Evolutionary conservation across 2,888 invertebrate genomes (phyloP).

Genomic region (Mimumesa dahlbomi): DNA sequence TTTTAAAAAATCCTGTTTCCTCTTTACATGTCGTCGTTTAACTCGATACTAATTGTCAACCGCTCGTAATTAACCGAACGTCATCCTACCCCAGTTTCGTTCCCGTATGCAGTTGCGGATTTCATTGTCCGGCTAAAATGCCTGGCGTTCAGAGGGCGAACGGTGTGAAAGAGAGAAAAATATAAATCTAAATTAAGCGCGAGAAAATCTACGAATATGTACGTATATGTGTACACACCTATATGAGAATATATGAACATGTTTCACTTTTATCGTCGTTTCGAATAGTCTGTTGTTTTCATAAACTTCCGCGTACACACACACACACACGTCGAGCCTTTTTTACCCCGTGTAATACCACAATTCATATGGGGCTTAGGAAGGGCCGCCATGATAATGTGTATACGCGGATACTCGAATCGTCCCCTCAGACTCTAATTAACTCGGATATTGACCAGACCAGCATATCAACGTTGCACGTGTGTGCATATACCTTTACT

Average conservation of each 20-base stretch:
- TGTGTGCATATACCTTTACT: slow-evolving; percentile 23
- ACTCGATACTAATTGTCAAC: no score
- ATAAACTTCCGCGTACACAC: slow-evolving; percentile 14
- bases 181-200: slow-evolving; percentile 1
- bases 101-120: no score
- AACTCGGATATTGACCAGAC: slow-evolving; percentile 64
- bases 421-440: slow-evolving; percentile 65
- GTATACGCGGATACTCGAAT: slow-evolving; percentile 52
- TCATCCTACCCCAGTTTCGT: no score
- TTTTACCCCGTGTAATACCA: slow-evolving; percentile 26
- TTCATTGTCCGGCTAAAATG: no score
- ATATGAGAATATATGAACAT: no score
- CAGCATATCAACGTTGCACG: slow-evolving; percentile 37
- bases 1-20: no score
- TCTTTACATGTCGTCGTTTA: no score
- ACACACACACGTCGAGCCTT: not conserved
- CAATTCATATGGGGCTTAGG: slow-evolving; percentile 36
- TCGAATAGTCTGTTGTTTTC: slow-evolving; percentile 17
- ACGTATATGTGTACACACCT: no score
- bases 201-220: no score
- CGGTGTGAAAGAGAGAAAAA: not conserved
- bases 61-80: no score
- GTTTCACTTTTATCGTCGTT: slow-evolving; percentile 14
- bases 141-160: not conserved
- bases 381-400: slow-evolving; percentile 32